Base-by-base conservation (phyloP, 2,113 vertebrate species). In the Eurypyga helias region DNA sequence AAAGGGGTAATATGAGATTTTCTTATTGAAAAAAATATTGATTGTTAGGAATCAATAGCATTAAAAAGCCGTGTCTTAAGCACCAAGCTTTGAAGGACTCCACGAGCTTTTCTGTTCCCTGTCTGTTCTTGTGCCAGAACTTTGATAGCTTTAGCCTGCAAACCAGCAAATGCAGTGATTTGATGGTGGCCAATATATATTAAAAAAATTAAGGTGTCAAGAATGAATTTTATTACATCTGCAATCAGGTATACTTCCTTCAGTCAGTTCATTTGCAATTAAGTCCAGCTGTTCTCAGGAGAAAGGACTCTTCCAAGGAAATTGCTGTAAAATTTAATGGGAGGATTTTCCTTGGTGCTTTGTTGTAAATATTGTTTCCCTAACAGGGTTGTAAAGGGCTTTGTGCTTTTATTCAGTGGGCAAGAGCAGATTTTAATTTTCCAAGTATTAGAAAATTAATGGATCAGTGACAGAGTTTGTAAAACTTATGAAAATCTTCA, bases 1-100 rank as follows among this genome's bases (percentile, higher is more conserved):
- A 94, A 88, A 82, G 78, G 95, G 91, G 81, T 73, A 97, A 97
- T 92, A 93, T 88, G 93, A 97, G 94, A 76, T 86, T 96, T 95
- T 93, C 82, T 95, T 96, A 97, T 96, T 95, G 97, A 94, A 97
- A 94, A 95, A 98, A 88, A 36, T 86, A 98, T 98, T 10, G 97
- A 97, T 97, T 87, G 90, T 75, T 79, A 90, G 87, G 76, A 87
- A 98, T 98, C 95, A 20, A 97, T 97, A 89, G 78, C 96, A 77
- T 98, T 86, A 91, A 97, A 97, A 97, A 97, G 94, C 80, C 78
- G 91, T 82, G 95, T 97, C 97, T 95, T 97, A 96, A 94, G 83
- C 46, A 48, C 78, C 94, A 73, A 57, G 93, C 97, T 96, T 95
- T 93, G 97, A 96, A 97, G 95, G 96, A 90, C 92, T 96, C 92